A percentile compares a stretch with the other conserved stretches of the same genome.
Conservation (phyloP, 2,113 vertebrate genomes). For the Probosciger aterrimus region DNA sequence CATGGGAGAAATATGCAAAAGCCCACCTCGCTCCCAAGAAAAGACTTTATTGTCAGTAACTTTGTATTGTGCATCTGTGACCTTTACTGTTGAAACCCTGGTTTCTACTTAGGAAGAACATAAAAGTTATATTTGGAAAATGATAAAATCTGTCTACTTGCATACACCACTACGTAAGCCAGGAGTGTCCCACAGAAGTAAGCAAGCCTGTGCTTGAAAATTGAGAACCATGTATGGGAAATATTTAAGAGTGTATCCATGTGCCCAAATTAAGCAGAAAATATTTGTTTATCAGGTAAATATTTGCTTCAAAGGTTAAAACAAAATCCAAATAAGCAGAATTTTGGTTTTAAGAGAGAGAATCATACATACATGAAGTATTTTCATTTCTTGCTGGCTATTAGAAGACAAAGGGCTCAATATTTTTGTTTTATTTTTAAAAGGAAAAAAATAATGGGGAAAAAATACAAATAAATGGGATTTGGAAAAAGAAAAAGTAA, state of each 20-base stretch:
- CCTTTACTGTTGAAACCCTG: background rate
- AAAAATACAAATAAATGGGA: background rate
- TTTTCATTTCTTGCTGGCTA: background rate
- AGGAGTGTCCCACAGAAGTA: background rate
- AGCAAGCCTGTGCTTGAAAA: background rate
- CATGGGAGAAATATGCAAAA: background rate
- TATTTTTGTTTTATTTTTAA: background rate
- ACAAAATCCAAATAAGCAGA: background rate
- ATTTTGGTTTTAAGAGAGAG: background rate
- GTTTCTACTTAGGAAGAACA: background rate
- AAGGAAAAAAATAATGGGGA: background rate
- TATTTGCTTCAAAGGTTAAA: background rate
- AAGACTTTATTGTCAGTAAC: background rate
- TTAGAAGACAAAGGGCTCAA: background rate
- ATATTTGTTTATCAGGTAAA: background rate
- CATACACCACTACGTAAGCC: background rate
- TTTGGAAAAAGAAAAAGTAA: background rate
- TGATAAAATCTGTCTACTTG: background rate
- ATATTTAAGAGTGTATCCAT: background rate
- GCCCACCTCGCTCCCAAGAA: background rate
- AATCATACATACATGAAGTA: background rate
- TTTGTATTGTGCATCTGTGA: background rate
- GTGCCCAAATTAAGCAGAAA: background rate
- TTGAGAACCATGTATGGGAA: background rate
- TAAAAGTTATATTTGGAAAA: background rate